These are phyloP conservation scores for Nesometra sesokonis DNA, from an alignment of 35 echinoderm and acorn worm genomes.

Conservation along the genomic window DNA sequence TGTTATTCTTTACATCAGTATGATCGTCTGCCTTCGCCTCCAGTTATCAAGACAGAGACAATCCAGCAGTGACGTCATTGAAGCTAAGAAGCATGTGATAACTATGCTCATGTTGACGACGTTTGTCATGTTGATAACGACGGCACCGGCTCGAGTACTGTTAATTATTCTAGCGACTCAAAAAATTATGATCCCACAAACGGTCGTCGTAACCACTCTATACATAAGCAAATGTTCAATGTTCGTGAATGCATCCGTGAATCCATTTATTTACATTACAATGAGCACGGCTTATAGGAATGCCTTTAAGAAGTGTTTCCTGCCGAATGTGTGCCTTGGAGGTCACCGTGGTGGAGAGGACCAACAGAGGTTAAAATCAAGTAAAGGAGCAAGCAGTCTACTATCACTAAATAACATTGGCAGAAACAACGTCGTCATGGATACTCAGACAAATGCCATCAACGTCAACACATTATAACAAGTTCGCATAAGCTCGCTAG, in stretches of 20 bases:
- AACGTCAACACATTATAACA: too few relatives aligned
- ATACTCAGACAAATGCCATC: too few relatives aligned
- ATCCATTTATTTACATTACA: neutral
- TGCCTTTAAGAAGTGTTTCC: neutral
- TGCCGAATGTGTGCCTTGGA: neutral
- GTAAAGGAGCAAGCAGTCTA: neutral
- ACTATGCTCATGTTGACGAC: neutral
- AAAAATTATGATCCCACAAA: neutral
- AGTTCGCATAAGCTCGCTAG: too few relatives aligned
- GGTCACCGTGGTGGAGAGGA: neutral
- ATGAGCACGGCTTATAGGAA: neutral
- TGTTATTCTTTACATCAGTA: neutral
- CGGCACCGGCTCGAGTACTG: neutral
- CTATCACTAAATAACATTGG: neutral
- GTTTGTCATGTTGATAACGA: neutral
- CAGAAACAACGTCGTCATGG: neutral
- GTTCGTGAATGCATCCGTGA: neutral
- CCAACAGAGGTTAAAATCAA: neutral
- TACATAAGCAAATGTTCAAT: neutral
- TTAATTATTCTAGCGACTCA: neutral
- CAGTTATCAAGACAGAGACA: neutral
- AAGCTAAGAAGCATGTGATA: neutral
- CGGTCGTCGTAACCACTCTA: neutral
- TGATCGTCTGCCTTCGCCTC: neutral
- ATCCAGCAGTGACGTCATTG: neutral